phyloP scores from a whole-genome alignment of 2,888 invertebrate genomes.

The Palloptera scutellata region DNA sequence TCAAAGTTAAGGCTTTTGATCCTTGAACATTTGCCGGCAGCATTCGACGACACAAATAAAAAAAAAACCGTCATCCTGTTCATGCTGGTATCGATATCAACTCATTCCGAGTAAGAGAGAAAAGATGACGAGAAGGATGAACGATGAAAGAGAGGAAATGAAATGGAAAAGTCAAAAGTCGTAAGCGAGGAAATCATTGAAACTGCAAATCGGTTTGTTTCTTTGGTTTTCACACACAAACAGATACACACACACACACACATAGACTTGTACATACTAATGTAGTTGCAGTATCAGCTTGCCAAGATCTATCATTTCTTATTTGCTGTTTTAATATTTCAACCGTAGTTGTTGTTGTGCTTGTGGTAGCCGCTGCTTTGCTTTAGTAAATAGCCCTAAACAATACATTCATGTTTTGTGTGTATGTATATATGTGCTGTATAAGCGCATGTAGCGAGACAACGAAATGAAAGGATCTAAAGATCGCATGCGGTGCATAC shows the following conservation, averaged over 20 bases:
- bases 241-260: too few relatives aligned
- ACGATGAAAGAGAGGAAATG: background rate
- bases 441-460: too few relatives aligned
- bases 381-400: background rate
- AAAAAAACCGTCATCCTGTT: background rate
- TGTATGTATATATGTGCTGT: too few relatives aligned
- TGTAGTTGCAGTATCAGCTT: too few relatives aligned
- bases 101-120: constrained; percentile 12
- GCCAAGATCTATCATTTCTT: too few relatives aligned
- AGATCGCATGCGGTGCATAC: constrained; percentile 5
- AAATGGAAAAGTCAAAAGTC: background rate
- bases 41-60: constrained; percentile 3
- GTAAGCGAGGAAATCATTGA: too few relatives aligned
- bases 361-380: constrained; percentile 1
- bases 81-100: background rate
- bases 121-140: constrained; percentile 1
- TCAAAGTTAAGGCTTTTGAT: constrained; percentile 52
- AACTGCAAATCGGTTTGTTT: too few relatives aligned
- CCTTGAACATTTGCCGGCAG: constrained; percentile 46
- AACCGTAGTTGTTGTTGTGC: background rate
- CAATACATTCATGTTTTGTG: too few relatives aligned
- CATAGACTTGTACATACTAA: too few relatives aligned
- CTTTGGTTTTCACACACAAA: too few relatives aligned
- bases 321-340: constrained; percentile 3
- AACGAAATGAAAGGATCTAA: background rate